These are phyloP conservation scores for Symphodus melops DNA, from an alignment of 2,113 vertebrate genomes.

Conservation along the genomic window DNA sequence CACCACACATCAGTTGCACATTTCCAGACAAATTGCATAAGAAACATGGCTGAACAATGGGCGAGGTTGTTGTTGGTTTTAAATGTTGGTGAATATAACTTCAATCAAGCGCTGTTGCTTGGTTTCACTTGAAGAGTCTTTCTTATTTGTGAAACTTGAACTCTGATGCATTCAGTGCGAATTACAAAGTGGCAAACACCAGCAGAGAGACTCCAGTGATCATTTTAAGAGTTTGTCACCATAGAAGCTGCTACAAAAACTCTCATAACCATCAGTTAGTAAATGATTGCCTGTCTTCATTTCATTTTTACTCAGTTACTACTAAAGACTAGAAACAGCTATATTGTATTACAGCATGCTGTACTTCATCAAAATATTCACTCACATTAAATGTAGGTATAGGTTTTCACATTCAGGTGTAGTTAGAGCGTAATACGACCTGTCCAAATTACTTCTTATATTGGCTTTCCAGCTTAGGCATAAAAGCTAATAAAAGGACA, in stretches of 20 bases:
- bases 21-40: neutral
- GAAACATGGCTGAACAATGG: conserved; percentile 7
- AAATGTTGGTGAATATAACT: no score
- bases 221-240: conserved; percentile 10
- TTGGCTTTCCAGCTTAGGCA: neutral
- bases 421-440: neutral
- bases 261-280: conserved; percentile 7
- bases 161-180: conserved; percentile 11
- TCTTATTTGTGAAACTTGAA: conserved; percentile 2
- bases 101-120: neutral
- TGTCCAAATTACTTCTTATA: neutral
- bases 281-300: neutral
- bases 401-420: neutral
- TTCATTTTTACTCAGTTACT: neutral
- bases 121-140: conserved; percentile 6
- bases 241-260: neutral
- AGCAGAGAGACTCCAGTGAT: conserved; percentile 17
- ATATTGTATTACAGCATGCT: neutral
- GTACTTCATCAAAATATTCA: neutral
- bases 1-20: neutral
- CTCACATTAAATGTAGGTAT: neutral
- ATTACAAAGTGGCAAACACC: conserved; percentile 3
- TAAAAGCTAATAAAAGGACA: neutral
- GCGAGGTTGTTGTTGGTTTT: no score
- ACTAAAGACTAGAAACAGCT: neutral